Evolutionary conservation across 2,888 invertebrate species (phyloP).

Genomic region (Portevinia maculata): DNA sequence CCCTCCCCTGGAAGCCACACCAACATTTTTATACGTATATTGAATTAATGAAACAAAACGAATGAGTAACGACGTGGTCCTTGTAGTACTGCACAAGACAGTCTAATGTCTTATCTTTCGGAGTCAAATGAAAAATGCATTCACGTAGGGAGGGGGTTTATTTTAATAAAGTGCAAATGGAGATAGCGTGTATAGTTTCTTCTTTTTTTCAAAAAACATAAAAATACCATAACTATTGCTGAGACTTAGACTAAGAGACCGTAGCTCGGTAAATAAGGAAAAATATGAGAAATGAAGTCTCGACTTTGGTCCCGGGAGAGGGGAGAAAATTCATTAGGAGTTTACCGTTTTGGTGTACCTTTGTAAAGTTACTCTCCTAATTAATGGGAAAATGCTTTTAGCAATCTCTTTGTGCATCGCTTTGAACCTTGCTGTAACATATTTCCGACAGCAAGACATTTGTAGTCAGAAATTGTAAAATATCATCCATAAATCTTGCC

Average conservation of each 20-base stretch:
- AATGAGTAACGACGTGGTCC: conserved; percentile 67
- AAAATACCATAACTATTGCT: conserved; percentile 23
- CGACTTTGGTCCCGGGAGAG: conserved; percentile 47
- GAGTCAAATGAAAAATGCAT: conserved; percentile 66
- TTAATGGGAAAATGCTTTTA: conserved; percentile 73
- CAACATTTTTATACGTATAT: conserved; percentile 35
- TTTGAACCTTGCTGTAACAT: conserved; percentile 17
- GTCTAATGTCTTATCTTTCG: conserved; percentile 66
- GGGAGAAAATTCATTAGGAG: conserved; percentile 61
- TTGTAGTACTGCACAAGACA: conserved; percentile 37
- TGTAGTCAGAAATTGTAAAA: conserved; percentile 63
- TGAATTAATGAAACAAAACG: conserved; percentile 77
- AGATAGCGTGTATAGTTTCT: conserved; percentile 47
- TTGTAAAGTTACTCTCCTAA: conserved; percentile 32
- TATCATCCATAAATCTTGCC: conserved; percentile 66
- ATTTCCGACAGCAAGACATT: conserved; percentile 24
- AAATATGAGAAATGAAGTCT: conserved; percentile 67
- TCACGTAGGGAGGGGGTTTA: conserved; percentile 40
- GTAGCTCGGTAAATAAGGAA: conserved; percentile 37
- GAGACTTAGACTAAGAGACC: conserved; percentile 17
- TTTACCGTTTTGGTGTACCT: conserved; percentile 44
- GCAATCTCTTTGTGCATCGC: conserved; percentile 43
- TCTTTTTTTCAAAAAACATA: conserved; percentile 17
- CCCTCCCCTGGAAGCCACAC: background rate
- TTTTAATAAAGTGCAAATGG: conserved; percentile 69